These are phyloP conservation scores for Empis stercorea DNA, from an alignment of 2,888 invertebrate species.

Conservation along the genomic window DNA sequence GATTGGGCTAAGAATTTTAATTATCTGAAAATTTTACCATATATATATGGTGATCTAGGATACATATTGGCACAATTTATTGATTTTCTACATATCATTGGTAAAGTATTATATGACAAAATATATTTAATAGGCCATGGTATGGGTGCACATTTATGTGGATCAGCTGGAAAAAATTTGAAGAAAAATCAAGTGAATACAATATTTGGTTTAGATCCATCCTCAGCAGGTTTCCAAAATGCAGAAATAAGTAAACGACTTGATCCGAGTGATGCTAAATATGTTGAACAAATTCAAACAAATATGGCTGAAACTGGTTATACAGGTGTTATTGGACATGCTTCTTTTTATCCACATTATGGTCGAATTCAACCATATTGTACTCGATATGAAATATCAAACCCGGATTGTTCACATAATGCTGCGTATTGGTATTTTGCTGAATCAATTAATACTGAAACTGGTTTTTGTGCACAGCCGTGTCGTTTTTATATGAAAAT, in stretches of 20 bases:
- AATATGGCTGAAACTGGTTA: not conserved
- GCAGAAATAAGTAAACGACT: too few species aligned
- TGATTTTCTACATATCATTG: conserved; percentile 22
- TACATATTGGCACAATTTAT: conserved; percentile 26
- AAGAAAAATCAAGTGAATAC: conserved; percentile 24
- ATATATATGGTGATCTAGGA: conserved; percentile 21
- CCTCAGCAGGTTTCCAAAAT: conserved; percentile 29
- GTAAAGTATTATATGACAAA: conserved; percentile 21
- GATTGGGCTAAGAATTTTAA: conserved; percentile 19
- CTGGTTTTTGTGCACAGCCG: too few species aligned
- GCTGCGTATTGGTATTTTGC: too few species aligned
- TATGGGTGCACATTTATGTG: conserved; percentile 35
- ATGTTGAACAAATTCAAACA: conserved; percentile 6
- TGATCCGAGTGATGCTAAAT: conserved; percentile 3
- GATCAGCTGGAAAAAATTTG: conserved; percentile 29
- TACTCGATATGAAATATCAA: too few species aligned
- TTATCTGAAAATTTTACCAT: conserved; percentile 22
- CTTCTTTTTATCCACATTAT: too few species aligned
- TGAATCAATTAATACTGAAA: too few species aligned
- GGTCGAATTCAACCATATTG: too few species aligned
- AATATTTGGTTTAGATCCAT: conserved; percentile 36
- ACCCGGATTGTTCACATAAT: too few species aligned
- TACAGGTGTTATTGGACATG: too few species aligned
- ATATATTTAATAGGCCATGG: conserved; percentile 36
- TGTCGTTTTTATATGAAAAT: too few species aligned